Evolutionary conservation across 2,113 vertebrate species (phyloP), one percentile per base, ranked within the genome.

Genomic region (Xyliphius kryptos): DNA sequence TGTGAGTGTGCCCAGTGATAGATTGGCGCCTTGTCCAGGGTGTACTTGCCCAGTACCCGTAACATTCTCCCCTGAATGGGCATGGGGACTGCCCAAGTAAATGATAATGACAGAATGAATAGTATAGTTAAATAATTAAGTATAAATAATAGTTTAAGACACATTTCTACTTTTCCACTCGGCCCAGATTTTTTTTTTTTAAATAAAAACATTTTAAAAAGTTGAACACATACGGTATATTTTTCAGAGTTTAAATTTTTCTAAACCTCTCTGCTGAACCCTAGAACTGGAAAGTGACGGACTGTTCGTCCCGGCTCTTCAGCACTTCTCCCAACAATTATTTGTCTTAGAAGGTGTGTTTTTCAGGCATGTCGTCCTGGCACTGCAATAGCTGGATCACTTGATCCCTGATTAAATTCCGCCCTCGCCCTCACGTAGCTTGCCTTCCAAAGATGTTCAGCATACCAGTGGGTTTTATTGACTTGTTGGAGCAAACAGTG

Each of bases 391-490:
- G 80, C 70, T 68, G 79, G 66, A 78, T 82, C 81, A 79, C 80
- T 74, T 76, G 12, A 58, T 76, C 77, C 82, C 74, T 81, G 83
- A 88, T 85, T 79, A 82, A 86, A 86, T 87, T 85, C 81, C 84
- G 72, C 68, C 53, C 21, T 69, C 66, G 79, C 40, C 71, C 76
- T 82, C 75, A 63, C 61, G 17, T 81, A 82, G 83, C 78, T 77
- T 73, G 74, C 76, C 80, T 84, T 84, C 66, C 80, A 81, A 83
- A 86, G 85, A 87, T 86, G 70, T 82, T 86, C 80, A 61, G 81
- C 86, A 88, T 88, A 85, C 86, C 85, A 85, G 81, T 66, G 81
- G 75, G 75, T 85, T 86, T 85, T 86, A 81, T 85, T 85, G 85
- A 86, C 86, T 83, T 88, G 86, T 86, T 77, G 78, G 82, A 85